Evolutionary conservation across 2,888 invertebrate species (phyloP).

Genomic region (Strigamia maritima): DNA sequence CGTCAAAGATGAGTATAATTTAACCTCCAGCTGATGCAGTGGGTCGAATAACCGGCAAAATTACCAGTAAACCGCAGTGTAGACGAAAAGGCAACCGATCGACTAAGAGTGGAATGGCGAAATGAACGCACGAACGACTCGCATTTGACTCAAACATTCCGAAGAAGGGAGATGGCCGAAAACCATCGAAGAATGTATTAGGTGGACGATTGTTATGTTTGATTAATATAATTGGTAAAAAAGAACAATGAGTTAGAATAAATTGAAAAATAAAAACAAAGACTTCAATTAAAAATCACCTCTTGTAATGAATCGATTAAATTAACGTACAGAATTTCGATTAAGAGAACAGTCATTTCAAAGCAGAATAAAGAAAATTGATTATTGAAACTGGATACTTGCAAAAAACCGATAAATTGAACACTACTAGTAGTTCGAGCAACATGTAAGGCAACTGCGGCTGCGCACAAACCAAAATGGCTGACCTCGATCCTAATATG

Average conservation of each 20-base stretch:
- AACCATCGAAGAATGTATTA: background rate
- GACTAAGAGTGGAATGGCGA: slow-evolving; percentile 16
- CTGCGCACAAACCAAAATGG: slow-evolving; percentile 28
- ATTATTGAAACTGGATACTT: background rate
- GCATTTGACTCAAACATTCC: slow-evolving; percentile 18
- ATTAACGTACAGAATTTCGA: background rate
- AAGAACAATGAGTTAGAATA: background rate
- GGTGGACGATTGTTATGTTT: background rate
- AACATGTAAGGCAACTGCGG: background rate
- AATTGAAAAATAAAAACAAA: background rate
- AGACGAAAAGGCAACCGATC: background rate
- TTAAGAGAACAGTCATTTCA: background rate
- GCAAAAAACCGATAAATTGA: background rate
- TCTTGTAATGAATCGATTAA: background rate
- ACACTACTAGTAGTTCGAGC: background rate
- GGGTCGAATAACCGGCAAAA: background rate
- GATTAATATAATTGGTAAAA: background rate
- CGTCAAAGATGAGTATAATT: background rate
- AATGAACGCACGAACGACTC: background rate
- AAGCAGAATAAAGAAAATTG: background rate
- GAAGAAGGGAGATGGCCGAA: background rate
- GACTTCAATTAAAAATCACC: background rate
- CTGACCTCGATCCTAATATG: background rate
- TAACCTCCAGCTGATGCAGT: background rate
- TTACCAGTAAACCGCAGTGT: background rate